Conservation (phyloP, 2,113 vertebrate genomes). For the Pseudonaja textilis region DNA sequence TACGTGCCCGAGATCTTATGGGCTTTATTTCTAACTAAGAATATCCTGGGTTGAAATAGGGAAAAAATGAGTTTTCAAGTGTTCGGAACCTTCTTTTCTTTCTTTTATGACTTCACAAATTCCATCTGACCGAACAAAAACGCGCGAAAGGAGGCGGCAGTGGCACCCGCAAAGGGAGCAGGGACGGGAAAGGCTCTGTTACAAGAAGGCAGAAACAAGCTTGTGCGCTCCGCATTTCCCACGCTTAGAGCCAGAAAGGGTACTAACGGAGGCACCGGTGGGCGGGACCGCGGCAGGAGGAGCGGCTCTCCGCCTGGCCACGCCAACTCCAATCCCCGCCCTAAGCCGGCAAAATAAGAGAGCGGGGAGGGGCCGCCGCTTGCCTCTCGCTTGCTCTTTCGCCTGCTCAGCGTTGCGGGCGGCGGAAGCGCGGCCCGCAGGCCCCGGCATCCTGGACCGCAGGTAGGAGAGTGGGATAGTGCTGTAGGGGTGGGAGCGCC, state of each 20-base stretch:
- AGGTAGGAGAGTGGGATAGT: constrained; percentile 38
- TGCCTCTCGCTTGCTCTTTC: background rate
- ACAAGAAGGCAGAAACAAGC: background rate
- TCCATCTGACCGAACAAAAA: background rate
- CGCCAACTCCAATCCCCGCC: background rate
- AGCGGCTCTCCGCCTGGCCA: background rate
- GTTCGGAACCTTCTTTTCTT: background rate
- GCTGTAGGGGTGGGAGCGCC: background rate
- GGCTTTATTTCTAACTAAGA: background rate
- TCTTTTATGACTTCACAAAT: background rate
- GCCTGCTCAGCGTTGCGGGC: background rate
- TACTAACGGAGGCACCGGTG: background rate
- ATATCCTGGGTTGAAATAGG: background rate
- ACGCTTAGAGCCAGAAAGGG: background rate
- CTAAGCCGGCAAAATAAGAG: constrained; percentile 15
- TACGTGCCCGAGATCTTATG: background rate
- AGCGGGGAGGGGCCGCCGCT: background rate
- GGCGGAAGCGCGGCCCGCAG: constrained; percentile 6
- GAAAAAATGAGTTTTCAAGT: background rate
- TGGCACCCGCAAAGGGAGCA: background rate
- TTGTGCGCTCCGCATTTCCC: background rate
- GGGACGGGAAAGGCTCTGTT: background rate
- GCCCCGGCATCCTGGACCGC: constrained; percentile 26
- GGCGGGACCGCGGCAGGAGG: background rate
- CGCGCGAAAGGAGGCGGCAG: no score